Base-by-base conservation (phyloP, 2,888 invertebrate species). In the Pandemis heparana region DNA sequence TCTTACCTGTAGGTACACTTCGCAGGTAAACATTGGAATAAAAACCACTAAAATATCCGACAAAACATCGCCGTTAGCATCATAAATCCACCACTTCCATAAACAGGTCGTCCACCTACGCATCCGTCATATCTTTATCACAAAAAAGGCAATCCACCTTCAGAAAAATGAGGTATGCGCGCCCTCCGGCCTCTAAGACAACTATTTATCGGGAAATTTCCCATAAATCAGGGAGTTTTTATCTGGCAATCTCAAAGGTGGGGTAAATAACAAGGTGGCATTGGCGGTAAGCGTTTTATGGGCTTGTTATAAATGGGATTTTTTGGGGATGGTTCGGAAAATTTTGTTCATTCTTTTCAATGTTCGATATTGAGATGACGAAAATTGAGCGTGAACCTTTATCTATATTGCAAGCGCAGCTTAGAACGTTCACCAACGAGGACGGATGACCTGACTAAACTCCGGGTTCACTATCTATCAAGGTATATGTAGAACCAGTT, bases 91-190 rank as follows among this genome's bases (percentile, higher is more conserved):
- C 64, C 64, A 70, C 74, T 68, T 32, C 63, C 73, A 64, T 68
- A 68, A 63, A 60, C 70, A 73, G 74, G 70, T 70, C 74, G 53
- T 63, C 51, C 67, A 77, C 75, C 77, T 68, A 74, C 75, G 69
- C 78, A 76, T 77, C 71, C 78, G 73, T 81, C 82, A 81, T 81
- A 74, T 77, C 75, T 77, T 73, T 70, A 73, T 74, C 75, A 78
- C 76, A 79, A 75, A 81, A 32, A 80, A 78, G 69, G 69, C 51
- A 76, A 74, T 74, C 77, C 74, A 70, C 75, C 73, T 71, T 71
- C 53, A 64, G 71, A 75, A 76, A 75, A 75, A 78, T 79, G 65
- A 75, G 79, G 81, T 78, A 71, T 76, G 64, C 76, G 76, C 77
- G 73, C 75, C 76, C 77, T 74, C 70, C 60, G 73, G 74, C 74